These are phyloP conservation scores for Macquaria ambigua DNA, from an alignment of 2,113 vertebrate genomes.

Conservation along the genomic window DNA sequence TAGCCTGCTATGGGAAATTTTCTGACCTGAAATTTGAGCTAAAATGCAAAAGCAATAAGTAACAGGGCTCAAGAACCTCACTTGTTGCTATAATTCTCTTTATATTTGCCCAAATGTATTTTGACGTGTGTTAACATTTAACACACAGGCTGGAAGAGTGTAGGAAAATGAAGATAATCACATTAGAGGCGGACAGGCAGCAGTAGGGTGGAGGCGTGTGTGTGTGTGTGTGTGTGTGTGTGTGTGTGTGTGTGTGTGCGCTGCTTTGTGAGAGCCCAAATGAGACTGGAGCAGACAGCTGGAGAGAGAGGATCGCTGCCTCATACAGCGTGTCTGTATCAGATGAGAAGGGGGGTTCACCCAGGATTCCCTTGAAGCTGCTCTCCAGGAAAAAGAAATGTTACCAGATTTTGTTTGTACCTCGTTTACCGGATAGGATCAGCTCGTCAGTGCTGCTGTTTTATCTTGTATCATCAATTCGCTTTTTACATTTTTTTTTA, in stretches of 20 bases:
- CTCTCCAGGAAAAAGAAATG: slow-evolving; percentile 46
- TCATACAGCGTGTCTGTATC: slow-evolving; percentile 60
- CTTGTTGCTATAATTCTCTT: slow-evolving; percentile 36
- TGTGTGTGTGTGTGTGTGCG: neutral
- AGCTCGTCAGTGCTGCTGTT: slow-evolving; percentile 17
- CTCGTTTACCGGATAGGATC: slow-evolving; percentile 42
- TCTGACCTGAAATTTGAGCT: neutral
- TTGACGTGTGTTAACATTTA: neutral
- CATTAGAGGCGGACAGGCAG: slow-evolving; percentile 19
- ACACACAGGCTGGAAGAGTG: neutral
- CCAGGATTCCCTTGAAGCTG: slow-evolving; percentile 74
- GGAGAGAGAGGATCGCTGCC: slow-evolving; percentile 43
- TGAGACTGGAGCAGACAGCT: slow-evolving; percentile 49
- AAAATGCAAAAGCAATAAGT: neutral
- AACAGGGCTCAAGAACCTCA: slow-evolving; percentile 8
- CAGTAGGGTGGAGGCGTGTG: neutral
- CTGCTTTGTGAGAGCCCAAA: slow-evolving; percentile 32
- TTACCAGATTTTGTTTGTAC: slow-evolving; percentile 17
- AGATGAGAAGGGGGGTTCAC: slow-evolving; percentile 63
- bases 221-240: slow-evolving; percentile 10
- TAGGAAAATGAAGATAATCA: slow-evolving; percentile 24
- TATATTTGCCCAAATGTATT: neutral
- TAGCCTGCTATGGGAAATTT: neutral
- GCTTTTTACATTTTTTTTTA: neutral
- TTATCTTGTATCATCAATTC: slow-evolving; percentile 17